These are phyloP conservation scores for Seira ritae DNA, from an alignment of 2,888 invertebrate genomes.

Conservation along the genomic window DNA sequence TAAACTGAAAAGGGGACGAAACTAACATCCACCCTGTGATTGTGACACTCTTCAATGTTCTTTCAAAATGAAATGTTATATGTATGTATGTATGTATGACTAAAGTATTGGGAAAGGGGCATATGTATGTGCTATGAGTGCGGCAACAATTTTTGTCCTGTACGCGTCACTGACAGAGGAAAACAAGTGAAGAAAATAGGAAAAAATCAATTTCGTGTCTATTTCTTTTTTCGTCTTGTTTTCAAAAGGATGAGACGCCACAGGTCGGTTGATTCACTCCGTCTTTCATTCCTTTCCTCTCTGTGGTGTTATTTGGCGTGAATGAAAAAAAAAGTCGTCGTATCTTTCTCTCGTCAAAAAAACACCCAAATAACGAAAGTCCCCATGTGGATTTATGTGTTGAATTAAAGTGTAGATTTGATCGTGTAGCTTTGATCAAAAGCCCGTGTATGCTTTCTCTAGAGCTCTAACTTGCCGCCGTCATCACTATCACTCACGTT, in stretches of 20 bases:
- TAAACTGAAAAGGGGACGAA: constrained; percentile 32
- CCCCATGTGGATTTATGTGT: constrained; percentile 35
- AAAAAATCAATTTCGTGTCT: constrained; percentile 60
- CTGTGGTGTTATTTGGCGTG: constrained; percentile 46
- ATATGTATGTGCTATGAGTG: constrained; percentile 25
- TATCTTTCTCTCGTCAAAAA: constrained; percentile 23
- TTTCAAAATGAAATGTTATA: constrained; percentile 32
- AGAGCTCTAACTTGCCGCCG: no score
- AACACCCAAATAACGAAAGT: constrained; percentile 32
- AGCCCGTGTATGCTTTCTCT: neutral
- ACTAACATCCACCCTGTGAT: constrained; percentile 33
- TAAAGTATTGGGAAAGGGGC: neutral
- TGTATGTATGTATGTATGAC: neutral
- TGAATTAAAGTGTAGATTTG: constrained; percentile 53
- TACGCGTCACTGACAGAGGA: constrained; percentile 32
- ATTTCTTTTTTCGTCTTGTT: constrained; percentile 26
- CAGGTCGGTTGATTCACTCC: constrained; percentile 45
- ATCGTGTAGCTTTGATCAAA: constrained; percentile 55
- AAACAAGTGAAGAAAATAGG: constrained; percentile 28
- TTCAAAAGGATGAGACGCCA: constrained; percentile 42
- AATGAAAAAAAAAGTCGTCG: constrained; percentile 49
- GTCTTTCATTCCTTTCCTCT: neutral
- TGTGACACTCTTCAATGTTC: constrained; percentile 43
- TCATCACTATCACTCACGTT: no score
- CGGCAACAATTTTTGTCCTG: no score